Evolutionary conservation across 2,797 vertebrate genomes (phyloP).

Genomic region (Prionace glauca): DNA sequence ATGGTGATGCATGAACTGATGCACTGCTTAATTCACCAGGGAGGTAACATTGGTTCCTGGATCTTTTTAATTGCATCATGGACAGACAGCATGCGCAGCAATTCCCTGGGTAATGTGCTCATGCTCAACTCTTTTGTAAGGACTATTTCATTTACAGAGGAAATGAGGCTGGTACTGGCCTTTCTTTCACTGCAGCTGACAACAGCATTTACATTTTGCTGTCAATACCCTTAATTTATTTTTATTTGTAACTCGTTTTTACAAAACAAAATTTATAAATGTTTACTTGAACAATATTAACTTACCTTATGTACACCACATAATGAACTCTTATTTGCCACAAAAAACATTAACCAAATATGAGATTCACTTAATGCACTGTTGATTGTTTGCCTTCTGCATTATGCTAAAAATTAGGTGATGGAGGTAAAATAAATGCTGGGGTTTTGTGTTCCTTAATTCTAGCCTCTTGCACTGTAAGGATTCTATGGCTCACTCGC

Average conservation of each 20-base stretch:
- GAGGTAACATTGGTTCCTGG: not conserved
- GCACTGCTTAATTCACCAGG: not conserved
- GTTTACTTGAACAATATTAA: not conserved
- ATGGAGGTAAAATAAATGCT: not conserved
- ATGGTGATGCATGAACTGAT: not conserved
- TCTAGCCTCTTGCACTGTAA: too few species aligned
- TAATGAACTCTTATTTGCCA: not conserved
- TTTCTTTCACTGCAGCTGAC: not conserved
- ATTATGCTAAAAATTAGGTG: not conserved
- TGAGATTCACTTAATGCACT: not conserved
- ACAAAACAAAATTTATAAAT: not conserved
- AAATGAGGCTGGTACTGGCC: not conserved
- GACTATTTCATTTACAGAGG: not conserved
- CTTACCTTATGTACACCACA: not conserved
- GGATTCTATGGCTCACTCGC: not conserved
- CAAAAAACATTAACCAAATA: not conserved
- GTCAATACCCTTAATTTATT: not conserved
- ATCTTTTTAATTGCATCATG: not conserved
- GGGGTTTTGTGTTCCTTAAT: not conserved
- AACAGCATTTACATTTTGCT: not conserved
- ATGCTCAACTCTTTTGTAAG: not conserved
- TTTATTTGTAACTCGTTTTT: not conserved
- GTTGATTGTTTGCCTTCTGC: not conserved
- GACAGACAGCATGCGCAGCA: not conserved
- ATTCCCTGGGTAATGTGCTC: not conserved